Base-by-base conservation (phyloP, 2,888 invertebrate genomes). In the Drosophila phalerata region DNA sequence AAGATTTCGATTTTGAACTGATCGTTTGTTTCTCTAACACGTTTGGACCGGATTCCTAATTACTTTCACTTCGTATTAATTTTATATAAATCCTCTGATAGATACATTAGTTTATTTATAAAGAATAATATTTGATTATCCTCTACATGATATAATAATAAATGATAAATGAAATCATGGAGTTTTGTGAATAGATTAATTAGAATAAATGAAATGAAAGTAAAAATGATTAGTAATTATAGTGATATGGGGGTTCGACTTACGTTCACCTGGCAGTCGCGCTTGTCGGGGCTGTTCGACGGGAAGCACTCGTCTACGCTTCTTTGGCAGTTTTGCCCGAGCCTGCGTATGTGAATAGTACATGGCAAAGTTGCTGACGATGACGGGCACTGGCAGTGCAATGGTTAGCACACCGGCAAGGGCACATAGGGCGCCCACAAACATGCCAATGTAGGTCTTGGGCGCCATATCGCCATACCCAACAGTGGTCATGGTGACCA, bases 391-490 rank as follows among this genome's bases (percentile, higher is more conserved):
- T 83, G 99, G 99, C 91, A 99, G 95, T 90, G 99, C 99, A 94
- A 99, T 98, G 92, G 99, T 99, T 90, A 99, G 94, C 90, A 99
- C 99, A 93, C 99, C 99, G 91, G 98, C 98, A 81, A 99, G 94
- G 74, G 99, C 99, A 93, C 99, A 99, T 52, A 99, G 94, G 15
- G 98, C 98, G 81, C 99, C 99, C 79, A 99, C 98, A 92, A 99
- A 98, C 99, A 99, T 99, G 79, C 99, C 99, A 77, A 98, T 97
- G 93, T 99, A 99, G 45, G 99, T 99, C 93, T 98, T 98, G 72
- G 99, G 98, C 84, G 97, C 98, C 98, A 99, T 99, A 93, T 99
- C 98, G 67, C 99, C 99, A 93, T 99, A 99, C 47, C 99, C 99
- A 67, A 99, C 98, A 0, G 98, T 98, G 83, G 99, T 99, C 99